Percentiles rank a stretch among this genome's conserved stretches.
Evolutionary conservation across 2,113 vertebrate species (phyloP).

Genomic region (Cynopterus brachyotis): DNA sequence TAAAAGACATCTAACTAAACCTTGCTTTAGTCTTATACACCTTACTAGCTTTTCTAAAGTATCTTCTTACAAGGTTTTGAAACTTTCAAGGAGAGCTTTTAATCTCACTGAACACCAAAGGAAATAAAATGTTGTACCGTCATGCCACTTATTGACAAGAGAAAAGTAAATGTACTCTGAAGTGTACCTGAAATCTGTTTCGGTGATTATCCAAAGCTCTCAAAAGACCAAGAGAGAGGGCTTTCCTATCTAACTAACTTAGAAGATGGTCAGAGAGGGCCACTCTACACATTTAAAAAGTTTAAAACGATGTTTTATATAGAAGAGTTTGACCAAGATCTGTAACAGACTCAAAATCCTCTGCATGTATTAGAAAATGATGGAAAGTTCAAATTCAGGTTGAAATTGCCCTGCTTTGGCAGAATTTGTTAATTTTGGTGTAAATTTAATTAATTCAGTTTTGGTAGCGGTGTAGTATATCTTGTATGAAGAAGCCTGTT

Average conservation of each 20-base stretch:
- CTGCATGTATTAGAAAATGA: neutral
- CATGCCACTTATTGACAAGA: neutral
- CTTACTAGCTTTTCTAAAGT: neutral
- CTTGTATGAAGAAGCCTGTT: neutral
- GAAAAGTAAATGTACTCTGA: neutral
- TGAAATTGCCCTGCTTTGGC: neutral
- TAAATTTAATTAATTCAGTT: neutral
- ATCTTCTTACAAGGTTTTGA: neutral
- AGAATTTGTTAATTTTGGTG: neutral
- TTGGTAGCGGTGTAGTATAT: neutral
- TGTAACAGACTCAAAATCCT: neutral
- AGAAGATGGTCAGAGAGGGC: accelerated
- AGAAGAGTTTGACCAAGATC: neutral
- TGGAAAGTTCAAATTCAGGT: neutral
- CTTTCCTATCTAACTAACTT: neutral
- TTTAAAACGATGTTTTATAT: neutral
- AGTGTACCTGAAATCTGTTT: neutral
- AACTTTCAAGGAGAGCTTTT: constrained; percentile 39
- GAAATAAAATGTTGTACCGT: neutral
- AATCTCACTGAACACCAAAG: constrained; percentile 42
- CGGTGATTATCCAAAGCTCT: neutral
- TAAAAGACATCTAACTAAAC: constrained; percentile 36
- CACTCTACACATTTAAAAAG: neutral
- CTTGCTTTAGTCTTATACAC: neutral
- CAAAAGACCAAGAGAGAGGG: neutral